A percentile compares a stretch with the other conserved stretches of the same genome.
These are phyloP conservation scores for Drosophila fulvimacula DNA, from an alignment of 2,888 invertebrate genomes.

Conservation along the genomic window DNA sequence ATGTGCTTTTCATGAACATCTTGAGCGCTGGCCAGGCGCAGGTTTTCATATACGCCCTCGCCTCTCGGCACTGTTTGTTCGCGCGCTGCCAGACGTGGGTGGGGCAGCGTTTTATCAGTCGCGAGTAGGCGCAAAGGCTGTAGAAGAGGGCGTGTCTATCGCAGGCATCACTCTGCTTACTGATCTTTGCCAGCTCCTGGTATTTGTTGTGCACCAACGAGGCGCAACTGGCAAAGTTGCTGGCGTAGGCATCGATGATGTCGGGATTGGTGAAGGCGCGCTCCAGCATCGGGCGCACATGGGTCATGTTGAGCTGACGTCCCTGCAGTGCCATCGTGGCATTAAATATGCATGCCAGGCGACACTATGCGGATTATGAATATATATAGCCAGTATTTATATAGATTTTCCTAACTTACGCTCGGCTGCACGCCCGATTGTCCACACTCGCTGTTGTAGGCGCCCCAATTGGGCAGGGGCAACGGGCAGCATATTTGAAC, in stretches of 20 bases:
- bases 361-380: constrained; percentile 44
- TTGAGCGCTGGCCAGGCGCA: constrained; percentile 65
- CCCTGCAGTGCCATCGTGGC: constrained; percentile 45
- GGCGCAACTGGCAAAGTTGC: constrained; percentile 54
- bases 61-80: constrained; percentile 55
- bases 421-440: constrained; percentile 57
- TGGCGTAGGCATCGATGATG: constrained; percentile 52
- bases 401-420: constrained; percentile 34
- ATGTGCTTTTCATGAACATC: constrained; percentile 65
- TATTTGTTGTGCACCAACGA: constrained; percentile 48
- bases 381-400: background rate
- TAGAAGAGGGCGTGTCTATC: constrained; percentile 69
- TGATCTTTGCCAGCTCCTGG: constrained; percentile 40
- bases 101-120: constrained; percentile 56
- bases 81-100: constrained; percentile 46
- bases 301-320: constrained; percentile 30
- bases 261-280: constrained; percentile 46
- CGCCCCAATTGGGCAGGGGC: constrained; percentile 67
- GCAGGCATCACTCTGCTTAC: constrained; percentile 62
- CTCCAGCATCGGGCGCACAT: constrained; percentile 61
- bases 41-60: constrained; percentile 41
- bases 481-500: constrained; percentile 61
- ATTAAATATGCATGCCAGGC: constrained; percentile 69
- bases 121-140: constrained; percentile 65
- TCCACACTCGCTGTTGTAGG: constrained; percentile 54